A percentile compares a stretch with the other conserved stretches of the same genome.
Evolutionary conservation across 2,797 vertebrate species (phyloP).

Genomic region (Heliangelus exortis): DNA sequence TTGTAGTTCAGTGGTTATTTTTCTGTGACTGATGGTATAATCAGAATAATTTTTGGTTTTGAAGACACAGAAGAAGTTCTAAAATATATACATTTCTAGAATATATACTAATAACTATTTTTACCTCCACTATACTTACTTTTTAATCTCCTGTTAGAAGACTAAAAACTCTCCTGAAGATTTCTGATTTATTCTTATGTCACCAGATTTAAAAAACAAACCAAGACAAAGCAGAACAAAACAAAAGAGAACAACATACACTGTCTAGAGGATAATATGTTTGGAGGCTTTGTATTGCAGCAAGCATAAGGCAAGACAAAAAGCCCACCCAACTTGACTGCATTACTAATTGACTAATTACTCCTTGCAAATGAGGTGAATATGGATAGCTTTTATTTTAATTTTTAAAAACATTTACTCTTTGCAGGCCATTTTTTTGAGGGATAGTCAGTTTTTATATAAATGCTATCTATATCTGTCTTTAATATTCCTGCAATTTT

Average conservation of each 20-base stretch:
- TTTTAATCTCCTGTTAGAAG: neutral
- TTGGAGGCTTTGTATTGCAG: neutral
- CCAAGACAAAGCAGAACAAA: too few species aligned
- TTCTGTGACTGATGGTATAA: neutral
- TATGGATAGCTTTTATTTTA: neutral
- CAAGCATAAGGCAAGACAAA: neutral
- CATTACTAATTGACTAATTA: neutral
- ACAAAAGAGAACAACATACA: neutral
- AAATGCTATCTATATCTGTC: neutral
- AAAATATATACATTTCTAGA: neutral
- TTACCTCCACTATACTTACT: neutral
- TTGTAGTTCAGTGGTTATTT: neutral
- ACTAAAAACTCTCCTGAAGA: neutral
- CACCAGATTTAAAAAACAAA: neutral
- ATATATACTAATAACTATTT: neutral
- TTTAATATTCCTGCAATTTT: neutral
- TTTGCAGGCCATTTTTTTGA: neutral
- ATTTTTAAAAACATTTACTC: neutral
- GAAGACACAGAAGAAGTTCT: neutral
- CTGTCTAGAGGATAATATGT: neutral
- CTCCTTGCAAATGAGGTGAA: neutral
- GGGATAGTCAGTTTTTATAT: neutral
- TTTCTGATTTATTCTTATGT: neutral
- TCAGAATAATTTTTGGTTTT: conserved; percentile 29
- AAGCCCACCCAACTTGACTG: neutral